Percentiles rank a stretch among this genome's conserved stretches.
Conservation (phyloP, 2,113 vertebrate species). For the Girardinichthys multiradiatus region DNA sequence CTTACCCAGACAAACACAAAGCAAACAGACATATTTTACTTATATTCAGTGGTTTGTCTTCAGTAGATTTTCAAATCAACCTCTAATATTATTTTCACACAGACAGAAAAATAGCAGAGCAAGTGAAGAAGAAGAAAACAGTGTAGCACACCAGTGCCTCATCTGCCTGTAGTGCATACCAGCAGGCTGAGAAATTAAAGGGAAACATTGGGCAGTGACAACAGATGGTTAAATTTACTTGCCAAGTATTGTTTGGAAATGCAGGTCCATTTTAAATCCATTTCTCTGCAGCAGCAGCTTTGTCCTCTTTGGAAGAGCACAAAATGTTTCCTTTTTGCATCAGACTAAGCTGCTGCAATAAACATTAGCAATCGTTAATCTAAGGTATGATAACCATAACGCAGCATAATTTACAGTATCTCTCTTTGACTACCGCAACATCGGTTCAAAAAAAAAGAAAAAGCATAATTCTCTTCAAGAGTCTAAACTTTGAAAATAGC, state of each 20-base stretch:
- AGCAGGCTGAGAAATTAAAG: background rate
- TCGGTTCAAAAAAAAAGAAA: background rate
- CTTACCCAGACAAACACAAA: background rate
- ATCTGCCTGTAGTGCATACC: background rate
- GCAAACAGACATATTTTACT: background rate
- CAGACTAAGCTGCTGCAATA: background rate
- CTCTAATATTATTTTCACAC: background rate
- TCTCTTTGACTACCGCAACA: background rate
- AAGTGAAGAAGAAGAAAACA: background rate
- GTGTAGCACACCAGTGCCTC: background rate
- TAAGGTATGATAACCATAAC: background rate
- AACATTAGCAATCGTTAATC: background rate
- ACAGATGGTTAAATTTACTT: background rate
- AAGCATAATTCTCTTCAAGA: background rate
- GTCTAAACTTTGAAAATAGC: background rate
- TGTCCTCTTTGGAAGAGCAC: background rate
- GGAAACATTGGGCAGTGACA: background rate
- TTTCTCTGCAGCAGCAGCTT: background rate
- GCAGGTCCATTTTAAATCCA: background rate
- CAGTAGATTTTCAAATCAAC: background rate
- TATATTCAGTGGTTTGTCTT: background rate
- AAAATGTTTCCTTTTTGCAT: background rate
- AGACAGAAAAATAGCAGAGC: background rate
- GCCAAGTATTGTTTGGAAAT: slow-evolving; percentile 1
- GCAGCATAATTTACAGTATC: background rate